phyloP scores from a whole-genome alignment of 1,140 invertebrate genomes.

The Lasioglossum baleicum region DNA sequence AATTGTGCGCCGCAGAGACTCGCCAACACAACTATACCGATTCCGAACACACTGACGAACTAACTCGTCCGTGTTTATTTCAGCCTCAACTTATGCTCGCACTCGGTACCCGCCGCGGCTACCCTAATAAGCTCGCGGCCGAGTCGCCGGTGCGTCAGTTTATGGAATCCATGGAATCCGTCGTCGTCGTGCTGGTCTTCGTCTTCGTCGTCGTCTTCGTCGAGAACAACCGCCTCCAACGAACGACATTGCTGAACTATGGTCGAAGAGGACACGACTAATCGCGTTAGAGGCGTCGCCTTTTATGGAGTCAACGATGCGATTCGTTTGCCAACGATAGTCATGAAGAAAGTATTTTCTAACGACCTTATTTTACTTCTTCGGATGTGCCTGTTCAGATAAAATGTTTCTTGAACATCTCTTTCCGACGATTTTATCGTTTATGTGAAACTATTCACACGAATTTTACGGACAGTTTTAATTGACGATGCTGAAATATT shows the following conservation, averaged over 20 bases:
- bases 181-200: too few species aligned
- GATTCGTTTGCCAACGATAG: too few species aligned
- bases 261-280: not conserved
- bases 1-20: constrained; percentile 31
- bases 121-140: constrained; percentile 50
- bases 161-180: constrained; percentile 40
- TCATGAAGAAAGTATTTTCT: too few species aligned
- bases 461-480: too few species aligned
- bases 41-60: not conserved
- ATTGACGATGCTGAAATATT: too few species aligned
- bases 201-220: not conserved
- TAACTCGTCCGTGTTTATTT: constrained; percentile 7
- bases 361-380: too few species aligned
- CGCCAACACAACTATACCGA: not conserved
- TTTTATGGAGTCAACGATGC: not conserved
- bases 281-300: not conserved
- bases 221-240: not conserved
- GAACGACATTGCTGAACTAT: not conserved
- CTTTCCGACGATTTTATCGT: too few species aligned
- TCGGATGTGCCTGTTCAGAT: too few species aligned
- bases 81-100: constrained; percentile 40
- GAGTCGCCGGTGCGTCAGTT: constrained; percentile 35
- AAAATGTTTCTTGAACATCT: too few species aligned
- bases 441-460: too few species aligned
- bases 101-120: constrained; percentile 12